A percentile compares a stretch with the other conserved stretches of the same genome.
Conservation (phyloP, 2,797 vertebrate genomes). For the Ciconia nigra region DNA sequence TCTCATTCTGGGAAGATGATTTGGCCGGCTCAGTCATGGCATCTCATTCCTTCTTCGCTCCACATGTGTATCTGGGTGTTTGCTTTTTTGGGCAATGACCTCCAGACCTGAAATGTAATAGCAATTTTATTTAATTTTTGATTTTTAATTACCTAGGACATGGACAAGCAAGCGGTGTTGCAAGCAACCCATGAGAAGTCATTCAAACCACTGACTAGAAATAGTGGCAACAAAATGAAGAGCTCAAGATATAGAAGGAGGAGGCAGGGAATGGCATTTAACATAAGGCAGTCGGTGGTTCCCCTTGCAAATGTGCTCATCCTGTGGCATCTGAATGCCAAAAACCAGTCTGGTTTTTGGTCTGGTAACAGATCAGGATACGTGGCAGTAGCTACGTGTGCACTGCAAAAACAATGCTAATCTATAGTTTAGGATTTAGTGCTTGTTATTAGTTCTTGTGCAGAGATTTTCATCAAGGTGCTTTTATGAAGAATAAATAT, state of each 20-base stretch:
- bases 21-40: background rate
- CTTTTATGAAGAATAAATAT: background rate
- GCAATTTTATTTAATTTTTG: background rate
- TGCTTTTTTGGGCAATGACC: background rate
- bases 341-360: background rate
- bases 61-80: accelerated
- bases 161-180: background rate
- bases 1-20: background rate
- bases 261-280: background rate
- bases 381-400: background rate
- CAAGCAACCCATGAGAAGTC: background rate
- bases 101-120: background rate
- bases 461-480: background rate
- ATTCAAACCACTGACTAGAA: background rate
- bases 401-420: background rate
- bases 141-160: background rate
- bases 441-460: background rate
- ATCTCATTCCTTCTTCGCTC: background rate
- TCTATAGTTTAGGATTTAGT: background rate
- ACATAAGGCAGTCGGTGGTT: background rate
- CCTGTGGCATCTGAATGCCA: background rate
- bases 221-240: background rate
- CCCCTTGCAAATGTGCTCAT: background rate
- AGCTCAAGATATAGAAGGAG: background rate
- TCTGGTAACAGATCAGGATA: background rate